Evolutionary conservation across 2,797 vertebrate species (phyloP).

Genomic region (Oreonectes daqikongensis): DNA sequence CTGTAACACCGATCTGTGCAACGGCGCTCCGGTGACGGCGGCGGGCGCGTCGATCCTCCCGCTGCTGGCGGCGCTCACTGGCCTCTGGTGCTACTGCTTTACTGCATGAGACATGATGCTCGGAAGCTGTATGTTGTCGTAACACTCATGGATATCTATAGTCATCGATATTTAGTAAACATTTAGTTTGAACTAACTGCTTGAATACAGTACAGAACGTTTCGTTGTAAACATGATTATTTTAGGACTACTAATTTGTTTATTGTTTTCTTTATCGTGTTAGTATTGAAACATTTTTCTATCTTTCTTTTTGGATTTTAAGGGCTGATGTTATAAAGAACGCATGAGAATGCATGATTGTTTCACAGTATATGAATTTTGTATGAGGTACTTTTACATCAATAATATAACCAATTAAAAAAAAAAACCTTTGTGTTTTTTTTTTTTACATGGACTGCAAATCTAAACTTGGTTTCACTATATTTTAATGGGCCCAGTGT

Average conservation of each 20-base stretch:
- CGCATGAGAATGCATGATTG: background rate
- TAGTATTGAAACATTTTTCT: no score
- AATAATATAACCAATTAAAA: conserved; percentile 18
- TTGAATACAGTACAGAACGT: no score
- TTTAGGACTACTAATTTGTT: background rate
- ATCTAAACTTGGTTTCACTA: background rate
- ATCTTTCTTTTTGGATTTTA: background rate
- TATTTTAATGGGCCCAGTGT: no score
- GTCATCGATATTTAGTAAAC: conserved; percentile 1
- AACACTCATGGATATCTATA: conserved; percentile 4
- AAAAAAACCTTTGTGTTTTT: background rate
- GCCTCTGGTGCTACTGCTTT: conserved; percentile 58
- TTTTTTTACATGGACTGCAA: background rate
- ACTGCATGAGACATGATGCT: conserved; percentile 15
- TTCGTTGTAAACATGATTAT: conserved; percentile 13
- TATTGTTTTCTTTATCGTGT: background rate
- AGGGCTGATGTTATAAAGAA: conserved; percentile 6
- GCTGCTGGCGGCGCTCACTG: conserved; percentile 62
- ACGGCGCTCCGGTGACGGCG: conserved; percentile 57
- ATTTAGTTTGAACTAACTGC: conserved; percentile 15
- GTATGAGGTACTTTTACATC: background rate
- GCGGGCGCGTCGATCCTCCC: conserved; percentile 40
- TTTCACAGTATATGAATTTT: background rate
- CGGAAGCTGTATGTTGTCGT: background rate
- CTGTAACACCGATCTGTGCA: conserved; percentile 80